These are phyloP conservation scores for Serilophus lunatus DNA, from an alignment of 2,113 vertebrate genomes.

Conservation along the genomic window DNA sequence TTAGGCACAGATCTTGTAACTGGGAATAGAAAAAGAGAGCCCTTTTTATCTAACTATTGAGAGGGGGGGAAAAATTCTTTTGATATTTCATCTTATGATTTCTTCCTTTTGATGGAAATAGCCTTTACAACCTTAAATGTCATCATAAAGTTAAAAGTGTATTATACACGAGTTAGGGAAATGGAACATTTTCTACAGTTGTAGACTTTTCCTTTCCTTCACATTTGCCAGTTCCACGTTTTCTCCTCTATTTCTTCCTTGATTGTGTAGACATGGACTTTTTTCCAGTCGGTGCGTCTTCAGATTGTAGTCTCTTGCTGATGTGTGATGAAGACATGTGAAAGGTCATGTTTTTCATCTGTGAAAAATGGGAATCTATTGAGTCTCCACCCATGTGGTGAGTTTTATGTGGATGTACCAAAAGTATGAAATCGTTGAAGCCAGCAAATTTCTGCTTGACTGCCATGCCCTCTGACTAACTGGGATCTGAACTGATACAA, in stretches of 20 bases:
- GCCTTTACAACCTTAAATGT: background rate
- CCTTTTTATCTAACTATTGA: background rate
- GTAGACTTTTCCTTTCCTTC: background rate
- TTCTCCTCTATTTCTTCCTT: background rate
- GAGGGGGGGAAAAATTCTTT: background rate
- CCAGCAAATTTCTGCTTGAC: background rate
- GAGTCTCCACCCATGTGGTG: background rate
- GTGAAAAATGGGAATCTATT: background rate
- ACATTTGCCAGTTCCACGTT: background rate
- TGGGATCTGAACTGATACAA: background rate
- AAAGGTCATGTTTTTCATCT: background rate
- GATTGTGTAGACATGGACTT: background rate
- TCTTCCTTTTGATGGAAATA: background rate
- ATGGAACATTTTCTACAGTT: background rate
- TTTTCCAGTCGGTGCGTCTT: background rate
- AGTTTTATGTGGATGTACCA: background rate
- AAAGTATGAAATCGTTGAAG: background rate
- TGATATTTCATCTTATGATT: background rate
- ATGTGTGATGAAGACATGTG: background rate
- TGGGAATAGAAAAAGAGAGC: background rate
- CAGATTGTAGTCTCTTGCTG: background rate
- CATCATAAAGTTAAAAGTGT: background rate
- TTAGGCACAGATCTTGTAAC: background rate
- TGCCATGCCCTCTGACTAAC: background rate
- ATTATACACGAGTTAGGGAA: background rate